Evolutionary conservation across 2,113 vertebrate species (phyloP), one percentile per base, ranked within the genome.

Genomic region (Nothoprocta perdicaria): DNA sequence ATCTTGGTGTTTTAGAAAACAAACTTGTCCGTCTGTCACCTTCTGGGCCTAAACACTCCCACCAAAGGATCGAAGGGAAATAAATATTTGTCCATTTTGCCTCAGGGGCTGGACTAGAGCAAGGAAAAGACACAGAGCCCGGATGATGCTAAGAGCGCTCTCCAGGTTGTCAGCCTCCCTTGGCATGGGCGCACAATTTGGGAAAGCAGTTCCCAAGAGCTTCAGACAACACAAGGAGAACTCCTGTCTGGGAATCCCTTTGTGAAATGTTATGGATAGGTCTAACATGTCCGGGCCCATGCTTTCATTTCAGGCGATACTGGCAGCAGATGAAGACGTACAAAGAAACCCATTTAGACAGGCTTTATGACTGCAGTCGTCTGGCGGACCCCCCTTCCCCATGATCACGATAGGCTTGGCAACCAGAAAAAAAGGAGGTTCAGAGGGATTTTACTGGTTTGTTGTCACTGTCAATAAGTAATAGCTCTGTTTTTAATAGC

Each of bases 31-130:
- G 35, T 84, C 91, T 94, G 73, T 86, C 87, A 84, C 94, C 89
- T 95, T 89, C 85, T 86, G 85, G 43, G 72, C 41, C 53, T 78
- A 86, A 88, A 93, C 50, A 21, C 60, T 82, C 52, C 67, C 6
- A 4, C 53, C 65, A 62, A 14, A 74, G 58, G 90, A 93, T 92
- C 86, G 88, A 95, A 95, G 66, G 78, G 58, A 76, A 90, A 94
- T 93, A 95, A 95, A 92, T 94, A 90, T 95, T 96, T 96, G 75
- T 60, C 67, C 46, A 40, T 84, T 86, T 86, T 88, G 55, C 75
- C 53, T 79, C 26, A 71, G 50, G 53, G 69, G 43, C 55, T 80
- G 43, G 66, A 46, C 0, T 0, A 89, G 31, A 85, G 29, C 0
- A 0, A 16, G 52, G 80, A 91, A 83, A 65, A 83, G 7, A 74